phyloP scores from a whole-genome alignment of 2,888 invertebrate genomes.

The Drosophila koepferae region DNA sequence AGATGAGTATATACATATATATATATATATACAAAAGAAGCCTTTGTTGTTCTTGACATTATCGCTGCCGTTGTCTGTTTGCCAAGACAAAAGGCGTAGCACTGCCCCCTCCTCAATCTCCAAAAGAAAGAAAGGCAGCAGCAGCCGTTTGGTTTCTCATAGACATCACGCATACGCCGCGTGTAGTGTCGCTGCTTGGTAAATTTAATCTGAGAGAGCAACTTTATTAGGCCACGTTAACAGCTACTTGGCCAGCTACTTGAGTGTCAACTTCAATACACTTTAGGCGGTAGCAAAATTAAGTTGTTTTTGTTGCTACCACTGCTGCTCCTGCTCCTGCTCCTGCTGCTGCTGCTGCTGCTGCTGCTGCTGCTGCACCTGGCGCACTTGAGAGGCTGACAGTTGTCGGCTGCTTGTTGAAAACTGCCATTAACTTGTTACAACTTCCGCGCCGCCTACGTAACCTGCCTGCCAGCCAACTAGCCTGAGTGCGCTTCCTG shows the following conservation, averaged over 20 bases:
- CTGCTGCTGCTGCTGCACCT: slow-evolving; percentile 37
- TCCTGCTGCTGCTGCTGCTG: slow-evolving; percentile 4
- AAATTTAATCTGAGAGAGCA: slow-evolving; percentile 60
- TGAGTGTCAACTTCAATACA: slow-evolving; percentile 76
- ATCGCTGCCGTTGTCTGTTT: slow-evolving; percentile 39
- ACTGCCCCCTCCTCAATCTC: no score
- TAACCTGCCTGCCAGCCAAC: slow-evolving; percentile 5
- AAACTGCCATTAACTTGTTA: slow-evolving; percentile 81
- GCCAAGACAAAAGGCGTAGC: slow-evolving; percentile 45
- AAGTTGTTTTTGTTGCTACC: slow-evolving; percentile 41
- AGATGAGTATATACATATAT: neutral
- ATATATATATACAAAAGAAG: slow-evolving; percentile 10
- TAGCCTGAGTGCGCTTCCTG: slow-evolving; percentile 55
- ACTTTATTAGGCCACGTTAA: slow-evolving; percentile 80
- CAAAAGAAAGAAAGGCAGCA: neutral
- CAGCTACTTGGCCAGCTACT: slow-evolving; percentile 74
- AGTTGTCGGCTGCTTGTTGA: slow-evolving; percentile 66
- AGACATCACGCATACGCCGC: slow-evolving; percentile 57
- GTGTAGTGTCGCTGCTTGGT: slow-evolving; percentile 34
- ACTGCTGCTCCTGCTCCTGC: neutral
- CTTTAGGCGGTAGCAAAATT: slow-evolving; percentile 59
- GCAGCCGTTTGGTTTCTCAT: slow-evolving; percentile 53
- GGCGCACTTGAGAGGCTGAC: slow-evolving; percentile 55
- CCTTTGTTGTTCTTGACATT: slow-evolving; percentile 43
- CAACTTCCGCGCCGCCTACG: slow-evolving; percentile 71